A percentile compares a stretch with the other conserved stretches of the same genome.
These are phyloP conservation scores for Cheumatopsyche charites DNA, from an alignment of 1,140 invertebrate species.

Conservation along the genomic window DNA sequence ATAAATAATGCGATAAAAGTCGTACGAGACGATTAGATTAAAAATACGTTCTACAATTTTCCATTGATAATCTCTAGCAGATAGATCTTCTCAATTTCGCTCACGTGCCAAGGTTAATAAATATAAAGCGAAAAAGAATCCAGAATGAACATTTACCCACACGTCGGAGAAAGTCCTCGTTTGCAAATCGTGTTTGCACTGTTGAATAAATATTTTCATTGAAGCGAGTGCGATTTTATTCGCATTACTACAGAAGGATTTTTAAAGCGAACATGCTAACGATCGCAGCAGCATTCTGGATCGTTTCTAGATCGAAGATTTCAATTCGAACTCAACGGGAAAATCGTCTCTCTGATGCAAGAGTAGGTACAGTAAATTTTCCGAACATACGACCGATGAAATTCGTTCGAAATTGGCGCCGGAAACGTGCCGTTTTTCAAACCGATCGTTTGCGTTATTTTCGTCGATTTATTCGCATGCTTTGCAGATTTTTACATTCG, in stretches of 20 bases:
- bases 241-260: background rate
- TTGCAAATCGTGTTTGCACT: background rate
- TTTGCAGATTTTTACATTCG: too few species aligned
- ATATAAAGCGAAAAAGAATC: too few species aligned
- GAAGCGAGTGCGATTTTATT: slow-evolving; percentile 7
- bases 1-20: slow-evolving; percentile 9
- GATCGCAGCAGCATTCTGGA: background rate
- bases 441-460: too few species aligned
- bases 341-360: background rate
- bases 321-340: background rate
- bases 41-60: background rate
- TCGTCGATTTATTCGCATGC: too few species aligned
- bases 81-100: too few species aligned
- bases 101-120: too few species aligned
- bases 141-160: background rate
- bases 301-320: background rate
- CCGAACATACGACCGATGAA: background rate
- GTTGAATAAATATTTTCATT: background rate
- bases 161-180: background rate
- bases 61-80: background rate
- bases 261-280: background rate
- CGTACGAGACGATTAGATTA: too few species aligned
- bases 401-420: slow-evolving; percentile 9
- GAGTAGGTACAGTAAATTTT: slow-evolving; percentile 9
- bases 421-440: slow-evolving; percentile 12